Percentiles rank a stretch among this genome's conserved stretches.
Evolutionary conservation across 2,113 vertebrate species (phyloP).

Genomic region (Recurvirostra avosetta): DNA sequence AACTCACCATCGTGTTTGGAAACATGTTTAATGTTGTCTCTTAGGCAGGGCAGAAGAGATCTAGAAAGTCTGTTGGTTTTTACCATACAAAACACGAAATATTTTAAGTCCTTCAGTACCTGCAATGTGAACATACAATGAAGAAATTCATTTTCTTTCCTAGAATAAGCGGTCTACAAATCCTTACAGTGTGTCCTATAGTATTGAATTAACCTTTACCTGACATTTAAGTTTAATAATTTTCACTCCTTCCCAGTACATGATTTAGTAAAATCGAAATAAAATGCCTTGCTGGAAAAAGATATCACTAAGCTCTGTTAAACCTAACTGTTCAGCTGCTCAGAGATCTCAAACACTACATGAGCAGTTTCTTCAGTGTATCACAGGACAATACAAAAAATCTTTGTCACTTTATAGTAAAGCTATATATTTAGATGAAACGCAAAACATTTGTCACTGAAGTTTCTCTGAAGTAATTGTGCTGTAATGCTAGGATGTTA

Average conservation of each 20-base stretch:
- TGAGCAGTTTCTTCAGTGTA: background rate
- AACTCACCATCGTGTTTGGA: background rate
- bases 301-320: conserved; percentile 2
- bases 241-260: conserved; percentile 45
- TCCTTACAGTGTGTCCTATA: background rate
- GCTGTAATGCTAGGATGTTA: background rate
- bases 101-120: background rate
- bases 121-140: background rate
- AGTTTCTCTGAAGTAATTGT: background rate
- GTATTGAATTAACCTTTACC: conserved; percentile 67
- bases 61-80: background rate
- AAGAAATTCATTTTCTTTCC: conserved; percentile 31
- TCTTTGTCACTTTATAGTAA: background rate
- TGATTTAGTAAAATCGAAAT: conserved; percentile 64
- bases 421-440: background rate
- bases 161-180: conserved; percentile 33
- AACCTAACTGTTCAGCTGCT: background rate
- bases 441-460: background rate
- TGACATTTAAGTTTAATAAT: conserved; percentile 65
- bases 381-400: background rate
- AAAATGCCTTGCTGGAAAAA: conserved; percentile 15
- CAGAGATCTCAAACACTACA: background rate
- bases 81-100: background rate
- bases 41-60: background rate
- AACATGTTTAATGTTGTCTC: background rate